Evolutionary conservation across 2,888 invertebrate genomes (phyloP).

Genomic region (Sphaerophoria rueppellii): DNA sequence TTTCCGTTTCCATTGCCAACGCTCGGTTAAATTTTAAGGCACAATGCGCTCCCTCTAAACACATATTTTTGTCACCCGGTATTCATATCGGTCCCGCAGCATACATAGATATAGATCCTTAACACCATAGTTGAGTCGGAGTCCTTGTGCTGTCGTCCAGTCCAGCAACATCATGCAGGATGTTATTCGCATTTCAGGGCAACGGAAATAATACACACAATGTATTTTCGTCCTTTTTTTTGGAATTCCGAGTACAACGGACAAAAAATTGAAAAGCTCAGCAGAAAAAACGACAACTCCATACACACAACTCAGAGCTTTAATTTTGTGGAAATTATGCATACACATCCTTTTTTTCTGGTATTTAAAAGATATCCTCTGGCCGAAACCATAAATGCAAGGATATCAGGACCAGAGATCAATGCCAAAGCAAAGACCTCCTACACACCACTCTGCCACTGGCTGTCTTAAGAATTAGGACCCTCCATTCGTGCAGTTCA

Average conservation of each 20-base stretch:
- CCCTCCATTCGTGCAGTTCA: slow-evolving; percentile 56
- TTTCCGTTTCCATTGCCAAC: slow-evolving; percentile 58
- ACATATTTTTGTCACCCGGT: slow-evolving; percentile 61
- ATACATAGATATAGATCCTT: neutral
- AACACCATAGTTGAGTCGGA: too few species aligned
- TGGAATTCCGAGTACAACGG: slow-evolving; percentile 25
- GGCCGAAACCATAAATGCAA: slow-evolving; percentile 60
- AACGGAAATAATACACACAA: slow-evolving; percentile 52
- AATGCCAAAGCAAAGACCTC: slow-evolving; percentile 37
- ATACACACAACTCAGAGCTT: slow-evolving; percentile 69
- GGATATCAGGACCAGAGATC: slow-evolving; percentile 69
- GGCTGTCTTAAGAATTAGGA: slow-evolving; percentile 47
- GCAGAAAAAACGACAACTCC: slow-evolving; percentile 43
- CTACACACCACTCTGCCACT: slow-evolving; percentile 17
- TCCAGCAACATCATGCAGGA: slow-evolving; percentile 48
- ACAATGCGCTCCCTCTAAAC: slow-evolving; percentile 53
- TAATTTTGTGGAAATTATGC: slow-evolving; percentile 72
- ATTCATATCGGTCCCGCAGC: slow-evolving; percentile 36
- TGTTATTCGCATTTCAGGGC: slow-evolving; percentile 62
- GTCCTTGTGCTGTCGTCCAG: slow-evolving; percentile 4
- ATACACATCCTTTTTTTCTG: slow-evolving; percentile 62
- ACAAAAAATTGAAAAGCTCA: slow-evolving; percentile 49
- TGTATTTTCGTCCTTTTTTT: slow-evolving; percentile 44
- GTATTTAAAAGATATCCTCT: slow-evolving; percentile 59
- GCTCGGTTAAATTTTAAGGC: slow-evolving; percentile 58